phyloP scores from a whole-genome alignment of 2,797 vertebrate species.

The Mergus octosetaceus region DNA sequence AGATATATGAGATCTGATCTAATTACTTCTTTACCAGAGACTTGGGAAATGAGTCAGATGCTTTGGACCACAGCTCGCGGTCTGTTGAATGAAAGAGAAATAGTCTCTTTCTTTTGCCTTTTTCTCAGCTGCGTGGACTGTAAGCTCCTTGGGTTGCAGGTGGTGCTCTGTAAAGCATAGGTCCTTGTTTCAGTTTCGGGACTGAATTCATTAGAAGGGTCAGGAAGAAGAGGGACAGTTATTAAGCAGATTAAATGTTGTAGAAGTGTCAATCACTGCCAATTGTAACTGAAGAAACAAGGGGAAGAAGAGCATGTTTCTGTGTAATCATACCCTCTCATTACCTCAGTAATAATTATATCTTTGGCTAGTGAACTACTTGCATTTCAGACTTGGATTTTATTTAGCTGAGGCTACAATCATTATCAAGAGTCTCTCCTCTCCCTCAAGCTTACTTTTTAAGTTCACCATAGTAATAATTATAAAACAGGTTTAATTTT shows the following conservation, averaged over 20 bases:
- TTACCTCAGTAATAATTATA: conserved; percentile 1
- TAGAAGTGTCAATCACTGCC: background rate
- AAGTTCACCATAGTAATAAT: background rate
- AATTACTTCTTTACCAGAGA: background rate
- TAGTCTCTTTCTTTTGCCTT: background rate
- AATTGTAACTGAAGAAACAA: background rate
- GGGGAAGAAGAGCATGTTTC: background rate
- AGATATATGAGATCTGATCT: background rate
- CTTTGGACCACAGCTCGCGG: background rate
- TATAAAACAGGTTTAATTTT: background rate
- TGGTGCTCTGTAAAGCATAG: background rate
- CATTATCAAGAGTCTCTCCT: background rate
- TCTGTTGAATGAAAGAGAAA: background rate
- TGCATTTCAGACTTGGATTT: background rate
- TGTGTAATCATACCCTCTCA: background rate
- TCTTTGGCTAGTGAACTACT: background rate
- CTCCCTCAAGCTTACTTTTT: background rate
- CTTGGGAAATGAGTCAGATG: background rate
- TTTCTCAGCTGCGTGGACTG: background rate
- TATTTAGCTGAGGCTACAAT: background rate
- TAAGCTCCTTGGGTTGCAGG: background rate
- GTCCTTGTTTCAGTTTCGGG: background rate
- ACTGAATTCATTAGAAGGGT: background rate
- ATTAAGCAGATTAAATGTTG: conserved; percentile 2
- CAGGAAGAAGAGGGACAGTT: background rate